Percentiles rank a stretch among this genome's conserved stretches.
Evolutionary conservation across 2,113 vertebrate genomes (phyloP).

Genomic region (Fukomys damarensis): DNA sequence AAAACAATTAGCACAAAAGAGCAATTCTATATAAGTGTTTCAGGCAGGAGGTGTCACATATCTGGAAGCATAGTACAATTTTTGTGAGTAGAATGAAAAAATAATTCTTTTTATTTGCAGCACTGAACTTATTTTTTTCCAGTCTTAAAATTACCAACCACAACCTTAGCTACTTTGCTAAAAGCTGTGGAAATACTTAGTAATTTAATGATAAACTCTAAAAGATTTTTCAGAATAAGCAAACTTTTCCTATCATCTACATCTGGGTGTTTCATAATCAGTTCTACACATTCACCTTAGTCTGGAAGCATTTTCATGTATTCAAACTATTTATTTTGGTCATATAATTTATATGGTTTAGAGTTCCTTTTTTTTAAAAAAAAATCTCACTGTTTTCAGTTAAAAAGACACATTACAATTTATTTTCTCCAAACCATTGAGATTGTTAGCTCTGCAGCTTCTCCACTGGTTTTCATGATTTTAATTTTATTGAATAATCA

Average conservation of each 20-base stretch:
- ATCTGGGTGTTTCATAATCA: neutral
- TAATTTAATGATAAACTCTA: conserved; percentile 26
- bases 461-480: conserved; percentile 25
- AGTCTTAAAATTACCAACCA: conserved; percentile 45
- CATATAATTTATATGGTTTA: neutral
- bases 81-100: conserved; percentile 42
- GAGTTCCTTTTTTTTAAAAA: neutral
- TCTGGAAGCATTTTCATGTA: neutral
- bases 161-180: neutral
- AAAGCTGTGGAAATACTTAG: conserved; percentile 12
- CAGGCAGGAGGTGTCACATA: neutral
- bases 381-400: conserved; percentile 17
- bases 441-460: neutral
- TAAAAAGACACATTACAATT: neutral
- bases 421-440: neutral
- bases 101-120: conserved; percentile 34
- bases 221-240: neutral
- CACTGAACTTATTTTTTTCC: conserved; percentile 19
- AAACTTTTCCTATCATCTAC: neutral
- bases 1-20: conserved; percentile 55
- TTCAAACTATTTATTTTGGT: neutral
- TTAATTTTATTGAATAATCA: neutral
- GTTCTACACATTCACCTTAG: neutral
- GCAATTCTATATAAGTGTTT: conserved; percentile 24
- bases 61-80: neutral